Evolutionary conservation across 2,113 vertebrate species (phyloP).

Genomic region (Tenrec ecaudatus): DNA sequence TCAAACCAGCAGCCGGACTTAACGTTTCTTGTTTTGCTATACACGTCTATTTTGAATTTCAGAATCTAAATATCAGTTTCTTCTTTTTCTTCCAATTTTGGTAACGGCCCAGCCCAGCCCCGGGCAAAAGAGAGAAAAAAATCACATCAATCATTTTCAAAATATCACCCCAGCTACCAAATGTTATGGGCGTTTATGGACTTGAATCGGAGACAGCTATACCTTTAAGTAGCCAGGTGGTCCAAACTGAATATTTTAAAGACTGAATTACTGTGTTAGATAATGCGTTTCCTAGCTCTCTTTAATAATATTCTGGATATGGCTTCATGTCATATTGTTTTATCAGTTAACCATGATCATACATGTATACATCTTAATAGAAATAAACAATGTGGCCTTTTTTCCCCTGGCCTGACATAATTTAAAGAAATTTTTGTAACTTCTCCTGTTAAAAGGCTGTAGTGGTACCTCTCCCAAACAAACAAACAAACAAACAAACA

Average conservation of each 20-base stretch:
- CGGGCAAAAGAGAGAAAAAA: neutral
- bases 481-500: no score
- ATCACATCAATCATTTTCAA: constrained; percentile 22
- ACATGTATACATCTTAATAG: neutral
- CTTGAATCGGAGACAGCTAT: neutral
- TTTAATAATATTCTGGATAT: constrained; percentile 46
- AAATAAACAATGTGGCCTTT: neutral
- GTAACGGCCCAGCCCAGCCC: neutral
- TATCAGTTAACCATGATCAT: neutral
- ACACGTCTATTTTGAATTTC: constrained; percentile 48
- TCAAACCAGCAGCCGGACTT: constrained; percentile 14
- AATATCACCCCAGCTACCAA: constrained; percentile 23
- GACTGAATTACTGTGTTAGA: no score
- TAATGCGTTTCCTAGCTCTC: neutral
- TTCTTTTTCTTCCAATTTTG: constrained; percentile 23
- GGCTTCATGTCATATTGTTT: constrained; percentile 24
- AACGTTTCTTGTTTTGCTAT: neutral
- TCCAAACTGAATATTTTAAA: constrained; percentile 48
- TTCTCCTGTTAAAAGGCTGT: neutral
- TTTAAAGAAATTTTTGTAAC: constrained; percentile 52
- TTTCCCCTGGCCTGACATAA: constrained; percentile 2
- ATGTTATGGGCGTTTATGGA: neutral
- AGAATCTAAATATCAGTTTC: constrained; percentile 24
- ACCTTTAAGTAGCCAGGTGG: constrained; percentile 36
- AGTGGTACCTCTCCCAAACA: no score